These are phyloP conservation scores for Cladopsammia gracilis DNA, from an alignment of 64 coral and sea anemone species.

Conservation along the genomic window DNA sequence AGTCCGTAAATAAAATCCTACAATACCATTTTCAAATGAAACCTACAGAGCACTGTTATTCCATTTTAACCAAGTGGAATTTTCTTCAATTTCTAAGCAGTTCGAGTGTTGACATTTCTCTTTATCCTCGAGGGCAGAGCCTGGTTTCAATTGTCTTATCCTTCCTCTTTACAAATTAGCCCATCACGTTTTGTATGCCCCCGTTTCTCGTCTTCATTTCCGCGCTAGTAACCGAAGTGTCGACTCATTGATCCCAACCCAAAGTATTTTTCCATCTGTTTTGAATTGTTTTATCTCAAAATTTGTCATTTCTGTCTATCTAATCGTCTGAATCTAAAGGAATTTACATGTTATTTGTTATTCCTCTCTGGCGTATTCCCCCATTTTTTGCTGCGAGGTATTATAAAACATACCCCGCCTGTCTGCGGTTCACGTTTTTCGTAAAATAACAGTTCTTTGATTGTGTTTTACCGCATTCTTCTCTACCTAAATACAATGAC, in stretches of 20 bases:
- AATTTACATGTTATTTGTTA: neutral
- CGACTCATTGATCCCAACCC: neutral
- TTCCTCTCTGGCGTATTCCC: neutral
- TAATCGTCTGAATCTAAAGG: neutral
- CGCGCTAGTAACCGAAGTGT: neutral
- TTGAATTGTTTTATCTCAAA: neutral
- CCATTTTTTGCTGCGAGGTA: neutral
- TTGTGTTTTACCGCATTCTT: neutral
- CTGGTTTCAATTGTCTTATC: neutral
- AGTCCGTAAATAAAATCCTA: too few species aligned
- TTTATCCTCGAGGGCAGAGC: neutral
- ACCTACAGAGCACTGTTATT: neutral
- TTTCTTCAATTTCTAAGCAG: too few species aligned
- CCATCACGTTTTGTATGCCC: neutral
- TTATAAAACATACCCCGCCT: neutral
- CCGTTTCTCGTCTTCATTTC: neutral
- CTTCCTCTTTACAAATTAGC: neutral
- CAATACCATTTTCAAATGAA: neutral
- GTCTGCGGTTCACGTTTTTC: constrained; percentile 18
- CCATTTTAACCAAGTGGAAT: too few species aligned
- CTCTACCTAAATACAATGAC: neutral
- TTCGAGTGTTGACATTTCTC: neutral
- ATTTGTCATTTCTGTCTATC: neutral
- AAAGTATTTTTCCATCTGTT: neutral
- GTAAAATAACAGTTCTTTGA: neutral